Base-by-base conservation (phyloP, 2,113 vertebrate genomes). In the Motacilla tschutschensis region DNA sequence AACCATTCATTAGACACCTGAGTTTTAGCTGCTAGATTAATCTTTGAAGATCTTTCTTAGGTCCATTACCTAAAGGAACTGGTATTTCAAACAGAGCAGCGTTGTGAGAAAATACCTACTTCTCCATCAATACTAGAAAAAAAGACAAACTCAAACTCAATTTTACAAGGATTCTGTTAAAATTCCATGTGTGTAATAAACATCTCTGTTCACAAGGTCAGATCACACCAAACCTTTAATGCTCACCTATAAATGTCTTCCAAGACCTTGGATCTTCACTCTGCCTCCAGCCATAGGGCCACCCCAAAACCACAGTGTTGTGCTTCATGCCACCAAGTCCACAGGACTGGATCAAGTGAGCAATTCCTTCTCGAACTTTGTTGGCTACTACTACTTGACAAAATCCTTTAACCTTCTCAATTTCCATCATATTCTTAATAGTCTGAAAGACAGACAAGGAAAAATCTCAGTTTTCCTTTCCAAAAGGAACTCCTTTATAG, bases 341-440 rank as follows among this genome's bases (percentile, higher is more conserved):
- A 33, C 98, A 99, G 26, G 99, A 99, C 97, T 99, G 99, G 93
- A 99, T 99, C 89, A 99, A 97, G 89, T 99, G 99, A 46, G 98
- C 97, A 58, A 99, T 97, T 47, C 99, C 99, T 71, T 99, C 99
- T 6, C 98, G 96, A 64, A 99, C 98, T 93, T 99, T 99, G 71
- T 96, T 97, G 50, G 98, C 98, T 63, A 99, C 98, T 54, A 99
- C 98, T 2, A 99, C 98, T 94, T 99, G 99, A 95, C 98, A 99
- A 96, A 99, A 99, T 75, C 99, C 99, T 93, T 99, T 99, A 26
- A 99, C 99, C 74, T 98, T 98, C 94, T 99, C 99, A 50, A 99
- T 99, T 82, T 99, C 98, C 98, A 99, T 99, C 99, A 99, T 99
- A 89, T 99, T 98, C 96, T 99, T 99, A 85, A 99, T 99, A 31